Percentiles rank a stretch among this genome's conserved stretches.
Conservation (phyloP, 92 coral and sea anemone genomes). For the Montipora capitata region DNA sequence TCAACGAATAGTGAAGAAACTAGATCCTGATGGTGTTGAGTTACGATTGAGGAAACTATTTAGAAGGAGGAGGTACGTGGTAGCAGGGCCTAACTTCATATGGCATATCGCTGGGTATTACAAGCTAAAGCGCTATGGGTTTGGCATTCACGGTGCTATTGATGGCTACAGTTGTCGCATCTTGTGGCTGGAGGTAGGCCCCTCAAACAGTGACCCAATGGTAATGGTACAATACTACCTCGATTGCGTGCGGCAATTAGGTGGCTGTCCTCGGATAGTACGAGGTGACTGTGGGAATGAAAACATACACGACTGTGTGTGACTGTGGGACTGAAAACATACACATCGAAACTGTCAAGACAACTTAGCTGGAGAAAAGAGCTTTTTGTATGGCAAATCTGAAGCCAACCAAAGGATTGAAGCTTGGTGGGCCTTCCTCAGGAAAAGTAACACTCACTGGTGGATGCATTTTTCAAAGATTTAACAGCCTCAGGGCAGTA, state of each 20-base stretch:
- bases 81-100: conserved; percentile 29
- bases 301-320: conserved; percentile 16
- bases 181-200: conserved; percentile 52
- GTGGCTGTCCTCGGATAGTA: conserved; percentile 18
- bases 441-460: conserved; percentile 51
- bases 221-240: conserved; percentile 30
- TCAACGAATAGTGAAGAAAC: background rate
- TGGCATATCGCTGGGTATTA: conserved; percentile 52
- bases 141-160: conserved; percentile 43
- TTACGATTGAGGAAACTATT: conserved; percentile 32
- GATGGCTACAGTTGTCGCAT: conserved; percentile 53
- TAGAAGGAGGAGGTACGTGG: conserved; percentile 44
- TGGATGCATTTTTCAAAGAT: conserved; percentile 43
- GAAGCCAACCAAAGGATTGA: conserved; percentile 40
- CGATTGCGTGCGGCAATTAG: conserved; percentile 41
- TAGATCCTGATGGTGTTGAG: conserved; percentile 43
- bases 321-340: background rate
- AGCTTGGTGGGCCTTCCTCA: conserved; percentile 33
- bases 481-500: conserved; percentile 20
- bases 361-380: conserved; percentile 39
- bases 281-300: conserved; percentile 28
- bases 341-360: conserved; percentile 10
- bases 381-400: conserved; percentile 33
- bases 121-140: conserved; percentile 38
- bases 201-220: conserved; percentile 44